These are phyloP conservation scores for Plecotus auritus DNA, from an alignment of 2,113 vertebrate genomes.

Conservation along the genomic window DNA sequence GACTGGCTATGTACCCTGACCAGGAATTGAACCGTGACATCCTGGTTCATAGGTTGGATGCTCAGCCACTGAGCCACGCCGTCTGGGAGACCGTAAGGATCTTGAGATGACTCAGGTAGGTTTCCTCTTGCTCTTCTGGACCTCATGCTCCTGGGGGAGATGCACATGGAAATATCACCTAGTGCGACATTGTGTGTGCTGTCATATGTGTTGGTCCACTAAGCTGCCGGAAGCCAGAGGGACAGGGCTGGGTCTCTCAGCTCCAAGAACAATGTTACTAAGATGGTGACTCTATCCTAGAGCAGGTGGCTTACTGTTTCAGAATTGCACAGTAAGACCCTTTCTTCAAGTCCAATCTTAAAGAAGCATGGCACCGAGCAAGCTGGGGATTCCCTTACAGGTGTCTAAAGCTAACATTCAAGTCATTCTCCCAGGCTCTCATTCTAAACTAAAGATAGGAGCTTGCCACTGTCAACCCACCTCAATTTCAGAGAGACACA, in stretches of 20 bases:
- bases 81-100: neutral
- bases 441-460: neutral
- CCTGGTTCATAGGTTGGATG: too few species aligned
- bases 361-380: neutral
- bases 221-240: neutral
- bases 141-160: neutral
- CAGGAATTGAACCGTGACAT: too few species aligned
- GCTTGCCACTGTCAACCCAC: neutral
- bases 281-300: neutral
- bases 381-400: neutral
- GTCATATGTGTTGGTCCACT: accelerated
- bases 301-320: neutral
- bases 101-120: accelerated
- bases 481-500: neutral
- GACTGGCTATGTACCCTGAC: too few species aligned
- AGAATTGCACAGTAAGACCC: too few species aligned
- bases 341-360: neutral
- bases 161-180: neutral
- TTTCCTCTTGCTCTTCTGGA: neutral
- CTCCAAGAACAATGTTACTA: neutral
- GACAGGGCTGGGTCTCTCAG: neutral
- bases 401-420: neutral
- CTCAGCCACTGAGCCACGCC: too few species aligned
- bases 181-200: accelerated
- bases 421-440: neutral